phyloP scores from a whole-genome alignment of 2,797 vertebrate species.

The Enteromius mattozi region DNA sequence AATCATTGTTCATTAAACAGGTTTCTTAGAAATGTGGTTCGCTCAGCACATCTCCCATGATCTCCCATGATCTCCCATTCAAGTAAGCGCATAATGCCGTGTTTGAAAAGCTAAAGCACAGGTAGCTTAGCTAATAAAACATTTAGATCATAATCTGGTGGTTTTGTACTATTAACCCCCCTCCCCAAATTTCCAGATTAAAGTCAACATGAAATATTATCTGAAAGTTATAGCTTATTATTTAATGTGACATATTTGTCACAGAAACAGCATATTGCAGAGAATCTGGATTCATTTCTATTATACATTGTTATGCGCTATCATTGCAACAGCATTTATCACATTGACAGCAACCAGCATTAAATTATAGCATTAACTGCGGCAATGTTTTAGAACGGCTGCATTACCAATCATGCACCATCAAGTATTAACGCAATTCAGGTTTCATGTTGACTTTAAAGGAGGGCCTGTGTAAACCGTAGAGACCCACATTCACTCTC shows the following conservation, averaged over 20 bases:
- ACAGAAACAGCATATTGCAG: not conserved
- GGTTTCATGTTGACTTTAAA: not conserved
- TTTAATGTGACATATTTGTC: not conserved
- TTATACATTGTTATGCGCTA: not conserved
- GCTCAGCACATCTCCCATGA: slow-evolving; percentile 23
- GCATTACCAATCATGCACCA: not conserved
- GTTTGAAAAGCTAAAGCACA: not conserved
- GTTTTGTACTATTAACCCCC: not conserved
- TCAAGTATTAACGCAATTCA: not conserved
- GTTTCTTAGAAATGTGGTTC: slow-evolving; percentile 3
- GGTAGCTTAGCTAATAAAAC: not conserved
- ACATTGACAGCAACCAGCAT: not conserved
- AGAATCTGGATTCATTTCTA: not conserved
- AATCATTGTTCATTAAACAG: not conserved
- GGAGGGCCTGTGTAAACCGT: not conserved
- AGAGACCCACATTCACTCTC: slow-evolving; percentile 3
- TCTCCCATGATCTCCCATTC: not conserved
- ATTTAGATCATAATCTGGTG: not conserved
- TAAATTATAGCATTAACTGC: not conserved
- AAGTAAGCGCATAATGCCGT: not conserved
- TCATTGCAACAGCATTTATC: not conserved
- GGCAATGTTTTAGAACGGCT: not conserved
- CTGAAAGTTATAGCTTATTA: not conserved
- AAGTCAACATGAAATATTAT: not conserved
- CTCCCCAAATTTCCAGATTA: not conserved